These are phyloP conservation scores for Oxyruncus cristatus DNA, from an alignment of 2,113 vertebrate species.

Conservation along the genomic window DNA sequence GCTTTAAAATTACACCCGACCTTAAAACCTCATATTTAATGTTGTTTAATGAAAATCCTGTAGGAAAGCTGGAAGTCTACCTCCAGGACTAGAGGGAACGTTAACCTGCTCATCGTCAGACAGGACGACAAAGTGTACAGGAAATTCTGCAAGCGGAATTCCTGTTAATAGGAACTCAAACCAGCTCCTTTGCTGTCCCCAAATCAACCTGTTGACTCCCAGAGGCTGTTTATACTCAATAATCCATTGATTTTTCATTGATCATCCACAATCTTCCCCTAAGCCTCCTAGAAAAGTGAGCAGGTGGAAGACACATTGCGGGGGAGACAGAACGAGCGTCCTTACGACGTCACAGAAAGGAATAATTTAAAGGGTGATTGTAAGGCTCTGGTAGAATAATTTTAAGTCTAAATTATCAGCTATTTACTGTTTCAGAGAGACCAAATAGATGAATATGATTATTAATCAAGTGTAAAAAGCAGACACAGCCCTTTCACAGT, in stretches of 20 bases:
- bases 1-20: not conserved
- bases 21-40: not conserved
- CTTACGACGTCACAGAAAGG: not conserved
- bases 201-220: not conserved
- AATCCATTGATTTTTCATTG: not conserved
- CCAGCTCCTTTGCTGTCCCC: not conserved
- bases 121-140: not conserved
- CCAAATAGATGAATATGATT: not conserved
- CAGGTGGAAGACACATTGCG: not conserved
- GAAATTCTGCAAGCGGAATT: not conserved
- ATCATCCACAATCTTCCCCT: not conserved
- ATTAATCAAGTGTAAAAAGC: not conserved
- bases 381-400: not conserved
- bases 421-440: not conserved
- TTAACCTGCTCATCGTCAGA: not conserved
- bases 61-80: not conserved
- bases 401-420: not conserved
- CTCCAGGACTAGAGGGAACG: not conserved
- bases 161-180: not conserved
- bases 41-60: not conserved
- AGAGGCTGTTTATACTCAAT: not conserved
- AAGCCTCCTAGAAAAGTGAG: not conserved
- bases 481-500: not conserved
- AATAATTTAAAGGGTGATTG: not conserved
- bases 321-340: not conserved